phyloP scores from a whole-genome alignment of 2,113 vertebrate genomes.

The Suncus etruscus region DNA sequence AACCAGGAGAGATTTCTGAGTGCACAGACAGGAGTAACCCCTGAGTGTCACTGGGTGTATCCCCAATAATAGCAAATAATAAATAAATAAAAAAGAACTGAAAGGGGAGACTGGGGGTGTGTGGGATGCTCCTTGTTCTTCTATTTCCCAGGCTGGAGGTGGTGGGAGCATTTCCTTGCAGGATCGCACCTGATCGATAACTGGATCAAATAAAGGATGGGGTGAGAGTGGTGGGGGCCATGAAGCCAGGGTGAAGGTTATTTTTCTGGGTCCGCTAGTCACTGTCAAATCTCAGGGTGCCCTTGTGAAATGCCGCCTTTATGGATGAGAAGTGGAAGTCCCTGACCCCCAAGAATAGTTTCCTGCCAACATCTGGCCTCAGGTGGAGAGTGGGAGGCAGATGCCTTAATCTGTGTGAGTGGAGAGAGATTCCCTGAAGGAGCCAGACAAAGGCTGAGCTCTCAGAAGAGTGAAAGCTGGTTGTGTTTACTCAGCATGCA shows the following conservation, averaged over 20 bases:
- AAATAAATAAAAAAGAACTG: neutral
- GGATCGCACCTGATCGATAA: conserved; percentile 67
- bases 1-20: no score
- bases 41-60: no score
- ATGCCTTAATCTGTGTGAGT: neutral
- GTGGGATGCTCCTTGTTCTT: neutral
- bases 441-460: neutral
- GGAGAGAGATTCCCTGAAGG: neutral
- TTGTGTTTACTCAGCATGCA: no score
- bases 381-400: neutral
- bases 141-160: neutral
- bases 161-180: conserved; percentile 62
- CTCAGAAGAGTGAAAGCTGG: neutral
- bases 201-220: conserved; percentile 68
- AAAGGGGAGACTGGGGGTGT: neutral
- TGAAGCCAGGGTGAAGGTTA: neutral
- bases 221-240: neutral
- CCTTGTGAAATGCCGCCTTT: conserved; percentile 67
- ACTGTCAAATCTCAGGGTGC: neutral
- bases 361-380: neutral
- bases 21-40: no score
- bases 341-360: conserved; percentile 19
- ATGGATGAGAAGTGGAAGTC: conserved; percentile 64
- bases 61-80: no score
- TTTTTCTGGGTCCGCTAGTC: conserved; percentile 58